Evolutionary conservation across 2,113 vertebrate genomes (phyloP).

Genomic region (Rhynchomys soricoides): DNA sequence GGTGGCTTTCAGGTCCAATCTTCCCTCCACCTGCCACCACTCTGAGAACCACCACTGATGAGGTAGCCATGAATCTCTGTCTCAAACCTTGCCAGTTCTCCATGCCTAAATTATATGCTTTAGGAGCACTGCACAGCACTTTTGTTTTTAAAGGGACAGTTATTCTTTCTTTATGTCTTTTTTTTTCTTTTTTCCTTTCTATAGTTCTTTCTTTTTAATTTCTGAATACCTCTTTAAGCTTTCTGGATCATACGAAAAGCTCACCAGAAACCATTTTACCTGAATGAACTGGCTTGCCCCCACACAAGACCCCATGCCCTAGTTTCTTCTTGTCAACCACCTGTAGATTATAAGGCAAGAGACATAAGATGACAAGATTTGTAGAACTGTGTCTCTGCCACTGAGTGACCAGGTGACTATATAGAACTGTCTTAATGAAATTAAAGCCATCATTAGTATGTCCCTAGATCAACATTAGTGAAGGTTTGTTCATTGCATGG

Average conservation of each 20-base stretch:
- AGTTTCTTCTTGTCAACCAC: not conserved
- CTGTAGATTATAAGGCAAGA: not conserved
- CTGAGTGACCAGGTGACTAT: not conserved
- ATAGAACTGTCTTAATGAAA: constrained; percentile 33
- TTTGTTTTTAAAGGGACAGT: not conserved
- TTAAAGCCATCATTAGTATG: constrained; percentile 66
- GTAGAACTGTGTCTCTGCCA: not conserved
- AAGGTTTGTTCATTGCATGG: constrained; percentile 74
- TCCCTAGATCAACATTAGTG: constrained; percentile 66
- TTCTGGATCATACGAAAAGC: constrained; percentile 13
- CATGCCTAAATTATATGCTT: not conserved
- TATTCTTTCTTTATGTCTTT: not conserved
- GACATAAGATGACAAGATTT: not conserved
- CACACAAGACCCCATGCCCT: not conserved
- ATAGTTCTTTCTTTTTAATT: not conserved
- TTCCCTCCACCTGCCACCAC: not conserved
- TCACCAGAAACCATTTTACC: not conserved
- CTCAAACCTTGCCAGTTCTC: not conserved
- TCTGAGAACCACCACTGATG: not conserved
- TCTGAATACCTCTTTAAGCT: not conserved
- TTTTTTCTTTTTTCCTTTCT: not conserved
- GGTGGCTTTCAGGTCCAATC: not conserved
- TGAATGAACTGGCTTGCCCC: not conserved
- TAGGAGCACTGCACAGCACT: not conserved
- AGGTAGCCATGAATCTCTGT: not conserved